phyloP scores from a whole-genome alignment of 2,113 vertebrate species.

The Chlorocebus sabaeus region DNA sequence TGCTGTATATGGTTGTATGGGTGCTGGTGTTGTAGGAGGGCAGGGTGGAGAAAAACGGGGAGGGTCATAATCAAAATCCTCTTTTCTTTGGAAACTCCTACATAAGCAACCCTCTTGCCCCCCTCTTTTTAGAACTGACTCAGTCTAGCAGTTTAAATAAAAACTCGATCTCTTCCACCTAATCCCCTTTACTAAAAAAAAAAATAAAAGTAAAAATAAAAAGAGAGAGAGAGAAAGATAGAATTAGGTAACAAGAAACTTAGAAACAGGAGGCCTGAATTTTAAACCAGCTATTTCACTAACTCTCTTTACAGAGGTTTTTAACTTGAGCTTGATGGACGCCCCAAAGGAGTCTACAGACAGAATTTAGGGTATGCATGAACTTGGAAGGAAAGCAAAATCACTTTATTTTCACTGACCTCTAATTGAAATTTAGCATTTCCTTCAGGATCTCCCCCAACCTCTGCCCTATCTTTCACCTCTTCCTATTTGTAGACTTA shows the following conservation, averaged over 20 bases:
- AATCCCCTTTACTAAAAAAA: background rate
- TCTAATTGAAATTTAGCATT: constrained; percentile 10
- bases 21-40: background rate
- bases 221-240: background rate
- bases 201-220: background rate
- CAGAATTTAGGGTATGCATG: background rate
- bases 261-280: background rate
- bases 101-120: background rate
- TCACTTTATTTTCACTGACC: background rate
- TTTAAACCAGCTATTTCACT: background rate
- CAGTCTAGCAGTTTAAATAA: constrained; percentile 1
- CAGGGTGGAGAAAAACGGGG: background rate
- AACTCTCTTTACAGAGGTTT: background rate
- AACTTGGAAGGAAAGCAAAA: constrained; percentile 25
- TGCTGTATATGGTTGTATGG: background rate
- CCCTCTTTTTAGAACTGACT: background rate
- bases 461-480: background rate
- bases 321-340: background rate
- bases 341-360: background rate
- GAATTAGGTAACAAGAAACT: background rate
- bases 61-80: background rate
- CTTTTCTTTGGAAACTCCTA: background rate
- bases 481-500: background rate
- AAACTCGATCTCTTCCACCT: background rate
- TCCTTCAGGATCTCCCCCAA: background rate